Percentiles rank a stretch among this genome's conserved stretches.
phyloP scores from a whole-genome alignment of 2,797 vertebrate genomes.

The Chrysocyon brachyurus region DNA sequence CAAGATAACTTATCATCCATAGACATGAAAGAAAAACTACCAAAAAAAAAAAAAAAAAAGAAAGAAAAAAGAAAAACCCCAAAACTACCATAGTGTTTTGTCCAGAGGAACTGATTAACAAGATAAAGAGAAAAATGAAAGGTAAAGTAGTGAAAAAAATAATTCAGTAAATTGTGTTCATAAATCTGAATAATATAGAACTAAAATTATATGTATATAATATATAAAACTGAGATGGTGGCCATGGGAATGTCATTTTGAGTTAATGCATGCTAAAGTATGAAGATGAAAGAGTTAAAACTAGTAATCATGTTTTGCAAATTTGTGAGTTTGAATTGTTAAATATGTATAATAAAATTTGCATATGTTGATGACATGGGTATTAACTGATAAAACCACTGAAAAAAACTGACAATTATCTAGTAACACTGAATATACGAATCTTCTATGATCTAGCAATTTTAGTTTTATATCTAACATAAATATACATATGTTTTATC shows the following conservation, averaged over 20 bases:
- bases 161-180: background rate
- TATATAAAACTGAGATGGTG: background rate
- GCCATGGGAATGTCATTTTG: background rate
- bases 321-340: background rate
- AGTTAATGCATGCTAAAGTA: background rate
- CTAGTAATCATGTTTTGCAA: background rate
- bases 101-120: background rate
- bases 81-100: background rate
- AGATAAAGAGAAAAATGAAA: background rate
- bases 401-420: background rate
- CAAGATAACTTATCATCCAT: background rate
- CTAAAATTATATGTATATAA: background rate
- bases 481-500: background rate
- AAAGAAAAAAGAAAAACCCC: too few species aligned
- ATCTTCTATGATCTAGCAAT: background rate
- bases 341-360: background rate
- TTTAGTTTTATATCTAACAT: background rate
- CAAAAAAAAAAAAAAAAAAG: background rate
- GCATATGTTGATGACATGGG: background rate
- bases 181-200: background rate
- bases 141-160: background rate
- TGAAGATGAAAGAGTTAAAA: background rate
- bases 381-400: background rate
- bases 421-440: background rate
- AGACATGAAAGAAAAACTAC: constrained; percentile 33